Conservation (phyloP, 2,113 vertebrate genomes). For the Smithornis capensis region DNA sequence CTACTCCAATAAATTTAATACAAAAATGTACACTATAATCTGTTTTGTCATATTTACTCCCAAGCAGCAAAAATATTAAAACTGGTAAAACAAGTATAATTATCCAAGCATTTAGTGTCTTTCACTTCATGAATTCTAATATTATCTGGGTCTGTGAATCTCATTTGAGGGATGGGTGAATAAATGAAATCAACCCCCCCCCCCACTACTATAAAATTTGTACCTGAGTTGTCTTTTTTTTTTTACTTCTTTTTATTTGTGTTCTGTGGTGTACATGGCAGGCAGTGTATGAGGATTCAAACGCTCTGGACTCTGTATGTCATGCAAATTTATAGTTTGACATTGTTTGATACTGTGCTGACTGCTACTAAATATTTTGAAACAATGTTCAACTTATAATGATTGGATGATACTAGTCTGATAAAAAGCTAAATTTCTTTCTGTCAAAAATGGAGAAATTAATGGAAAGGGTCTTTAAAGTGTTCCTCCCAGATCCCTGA, state of each 20-base stretch:
- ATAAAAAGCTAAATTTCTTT: conserved; percentile 52
- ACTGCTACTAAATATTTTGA: conserved; percentile 42
- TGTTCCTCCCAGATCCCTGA: conserved; percentile 59
- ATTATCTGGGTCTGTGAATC: not conserved
- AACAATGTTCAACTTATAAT: conserved; percentile 54
- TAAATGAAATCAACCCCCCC: not conserved
- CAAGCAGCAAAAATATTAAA: conserved; percentile 18
- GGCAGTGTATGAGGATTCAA: not conserved
- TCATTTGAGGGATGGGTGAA: conserved; percentile 7
- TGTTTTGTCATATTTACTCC: not conserved
- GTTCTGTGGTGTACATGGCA: not conserved
- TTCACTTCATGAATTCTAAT: conserved; percentile 46
- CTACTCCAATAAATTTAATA: not conserved
- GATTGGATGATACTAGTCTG: conserved; percentile 52
- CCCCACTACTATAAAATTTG: not conserved
- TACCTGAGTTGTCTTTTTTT: not conserved
- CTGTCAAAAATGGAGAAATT: conserved; percentile 52
- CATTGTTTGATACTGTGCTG: conserved; percentile 32
- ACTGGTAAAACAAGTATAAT: conserved; percentile 11
- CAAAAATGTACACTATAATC: not conserved
- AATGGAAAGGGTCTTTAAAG: conserved; percentile 62
- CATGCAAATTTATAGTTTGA: conserved; percentile 5
- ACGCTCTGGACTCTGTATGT: not conserved
- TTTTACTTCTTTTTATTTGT: not conserved
- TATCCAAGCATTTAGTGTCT: conserved; percentile 22